Conservation (phyloP, 1,140 invertebrate genomes). For the Pogonognathellus flavescens region DNA sequence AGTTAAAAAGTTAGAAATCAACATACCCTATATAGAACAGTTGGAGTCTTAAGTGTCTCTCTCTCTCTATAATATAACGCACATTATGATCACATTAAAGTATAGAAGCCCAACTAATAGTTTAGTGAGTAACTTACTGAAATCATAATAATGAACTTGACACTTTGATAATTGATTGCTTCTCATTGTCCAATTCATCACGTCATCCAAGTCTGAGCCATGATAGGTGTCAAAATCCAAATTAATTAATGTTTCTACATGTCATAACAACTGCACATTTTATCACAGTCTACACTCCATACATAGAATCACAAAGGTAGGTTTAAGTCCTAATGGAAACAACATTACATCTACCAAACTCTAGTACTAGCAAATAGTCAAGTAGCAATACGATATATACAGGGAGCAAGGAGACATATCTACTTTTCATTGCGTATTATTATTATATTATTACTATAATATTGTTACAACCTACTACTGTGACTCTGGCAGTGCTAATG, state of each 20-base stretch:
- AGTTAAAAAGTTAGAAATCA: not conserved
- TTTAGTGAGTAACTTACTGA: constrained; percentile 48
- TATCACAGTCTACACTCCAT: constrained; percentile 2
- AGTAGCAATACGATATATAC: not conserved
- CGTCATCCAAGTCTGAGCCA: constrained; percentile 32
- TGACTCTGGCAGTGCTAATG: not conserved
- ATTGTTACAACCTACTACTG: too few species aligned
- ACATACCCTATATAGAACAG: not conserved
- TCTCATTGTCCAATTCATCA: constrained; percentile 64
- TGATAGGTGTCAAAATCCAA: constrained; percentile 63
- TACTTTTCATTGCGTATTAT: too few species aligned
- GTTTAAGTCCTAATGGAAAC: not conserved
- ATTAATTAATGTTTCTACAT: constrained; percentile 61
- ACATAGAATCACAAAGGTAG: constrained; percentile 32
- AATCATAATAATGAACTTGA: constrained; percentile 64
- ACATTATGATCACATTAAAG: constrained; percentile 10
- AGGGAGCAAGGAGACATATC: too few species aligned
- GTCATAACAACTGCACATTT: constrained; percentile 33
- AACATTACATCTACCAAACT: not conserved
- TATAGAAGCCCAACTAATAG: constrained; percentile 32
- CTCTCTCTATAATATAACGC: not conserved
- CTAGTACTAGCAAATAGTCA: not conserved
- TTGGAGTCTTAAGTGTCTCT: not conserved
- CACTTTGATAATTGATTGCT: constrained; percentile 63
- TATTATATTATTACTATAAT: too few species aligned